Base-by-base conservation (phyloP, 2,113 vertebrate genomes). In the Laticauda colubrina region DNA sequence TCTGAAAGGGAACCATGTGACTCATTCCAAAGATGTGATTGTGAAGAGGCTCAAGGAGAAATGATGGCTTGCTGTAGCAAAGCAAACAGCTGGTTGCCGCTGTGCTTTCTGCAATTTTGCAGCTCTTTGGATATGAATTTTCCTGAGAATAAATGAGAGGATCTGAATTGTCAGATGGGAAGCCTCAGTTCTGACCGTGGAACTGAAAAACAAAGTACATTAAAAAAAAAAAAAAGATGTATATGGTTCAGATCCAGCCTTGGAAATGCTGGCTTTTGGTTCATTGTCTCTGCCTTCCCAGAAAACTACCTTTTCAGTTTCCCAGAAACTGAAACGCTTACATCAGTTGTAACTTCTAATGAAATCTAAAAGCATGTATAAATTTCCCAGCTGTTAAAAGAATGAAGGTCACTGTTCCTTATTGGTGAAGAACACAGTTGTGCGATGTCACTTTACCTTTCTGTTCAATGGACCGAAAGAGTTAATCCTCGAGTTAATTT, bases 91-190 rank as follows among this genome's bases (percentile, higher is more conserved):
- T 91, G 75, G 18, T 39, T 59, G n/a, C 21, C 54, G 4, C 21
- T 94, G 90, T 0, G 45, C 0, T n/a, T 93, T 92, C n/a, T 87
- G 87, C 81, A 90, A 51, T 51, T 95, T 81, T 3, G 5, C 56
- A 91, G 34, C 4, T 11, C 89, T 15, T 91, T 92, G 21, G 90
- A 93, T 61, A 9, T 21, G 1, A n/a, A 75, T 57, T 55, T 56
- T 24, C 1, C 94, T 24, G n/a, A 89, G 88, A 85, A 5, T 24
- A 88, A 3, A 64, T 45, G 53, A 87, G 85, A 43, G 39, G 24
- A 51, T 53, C 45, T 64, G 94, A 88, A 43, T 45, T 92, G 56
- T 43, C 8, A 85, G 56, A n/a, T 29, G 34, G 69, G 43, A 90
- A 96, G 90, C 23, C 39, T 43, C 20, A 9, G 1, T 92, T 55